Base-by-base conservation (phyloP, 2,113 vertebrate species). In the Gila orcuttii region DNA sequence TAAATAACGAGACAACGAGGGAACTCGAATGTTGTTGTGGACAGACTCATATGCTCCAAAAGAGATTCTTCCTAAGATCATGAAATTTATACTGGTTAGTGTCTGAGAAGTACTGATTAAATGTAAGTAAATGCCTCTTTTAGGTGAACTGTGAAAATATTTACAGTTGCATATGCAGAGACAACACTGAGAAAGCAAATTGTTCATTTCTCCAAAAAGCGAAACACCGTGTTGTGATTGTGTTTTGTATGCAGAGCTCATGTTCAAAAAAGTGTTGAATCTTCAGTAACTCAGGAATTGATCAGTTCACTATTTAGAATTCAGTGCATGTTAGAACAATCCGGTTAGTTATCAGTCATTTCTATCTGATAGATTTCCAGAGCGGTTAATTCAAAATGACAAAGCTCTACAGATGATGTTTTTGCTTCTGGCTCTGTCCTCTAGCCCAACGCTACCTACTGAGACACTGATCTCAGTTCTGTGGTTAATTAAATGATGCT, bases 1-100 rank as follows among this genome's bases (percentile, higher is more conserved):
- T 66, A 13, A 59, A 57, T 87, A 88, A 88, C 25, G 19, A 89
- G 88, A 85, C 68, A 82, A 47, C 66, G 69, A 86, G 79, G 75
- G 77, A 86, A 60, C 62, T n/a, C 36, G 19, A 31, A 57, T 11
- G 21, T 17, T 55, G 45, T 81, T 78, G 31, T 52, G 28, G 78
- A 42, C 9, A 13, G 57, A 76, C 23, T 57, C 68, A 4, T 36
- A 11, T 10, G 2, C 5, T 1, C 3, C 36, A 8, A 15, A 17
- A 77, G 13, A 42, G 12, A 25, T 60, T 79, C 10, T 42, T 71
- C 10, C 9, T 12, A 21, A 73, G 21, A 42, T 73, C 69, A 42
- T 42, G 36, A 11, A 6, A 42, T 71, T 23, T 39, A 23, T 1
- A 42, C 0, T n/a, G 36, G 19, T 71, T 39, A 71, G 6, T 36